phyloP scores from a whole-genome alignment of 2,797 vertebrate genomes.

The Falco peregrinus region DNA sequence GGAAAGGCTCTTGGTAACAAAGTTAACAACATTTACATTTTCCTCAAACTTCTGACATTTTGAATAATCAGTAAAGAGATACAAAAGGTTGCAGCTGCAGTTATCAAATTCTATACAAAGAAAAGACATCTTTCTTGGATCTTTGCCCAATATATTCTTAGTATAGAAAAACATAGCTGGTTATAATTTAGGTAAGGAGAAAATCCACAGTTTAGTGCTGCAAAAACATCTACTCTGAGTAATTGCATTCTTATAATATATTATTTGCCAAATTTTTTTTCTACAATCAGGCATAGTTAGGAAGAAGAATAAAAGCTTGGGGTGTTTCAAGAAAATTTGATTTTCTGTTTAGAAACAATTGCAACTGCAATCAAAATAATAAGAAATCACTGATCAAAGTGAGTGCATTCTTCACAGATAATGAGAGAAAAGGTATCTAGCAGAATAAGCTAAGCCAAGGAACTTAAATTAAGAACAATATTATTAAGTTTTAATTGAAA shows the following conservation, averaged over 20 bases:
- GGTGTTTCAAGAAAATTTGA: neutral
- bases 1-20: neutral
- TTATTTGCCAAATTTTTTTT: neutral
- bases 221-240: neutral
- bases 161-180: neutral
- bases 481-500: neutral
- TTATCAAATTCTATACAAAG: neutral
- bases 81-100: neutral
- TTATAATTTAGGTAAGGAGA: constrained; percentile 1
- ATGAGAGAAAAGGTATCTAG: neutral
- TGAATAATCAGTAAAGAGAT: neutral
- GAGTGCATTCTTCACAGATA: neutral
- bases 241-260: neutral
- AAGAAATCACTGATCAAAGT: neutral
- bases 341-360: neutral
- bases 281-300: neutral
- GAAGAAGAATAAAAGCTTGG: neutral
- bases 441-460: neutral
- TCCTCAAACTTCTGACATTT: neutral
- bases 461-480: neutral
- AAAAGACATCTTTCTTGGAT: neutral
- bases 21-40: neutral
- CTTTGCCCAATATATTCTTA: neutral
- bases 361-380: neutral
- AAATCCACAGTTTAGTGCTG: neutral